Conservation (phyloP, 2,113 vertebrate genomes). For the Pimephales promelas region DNA sequence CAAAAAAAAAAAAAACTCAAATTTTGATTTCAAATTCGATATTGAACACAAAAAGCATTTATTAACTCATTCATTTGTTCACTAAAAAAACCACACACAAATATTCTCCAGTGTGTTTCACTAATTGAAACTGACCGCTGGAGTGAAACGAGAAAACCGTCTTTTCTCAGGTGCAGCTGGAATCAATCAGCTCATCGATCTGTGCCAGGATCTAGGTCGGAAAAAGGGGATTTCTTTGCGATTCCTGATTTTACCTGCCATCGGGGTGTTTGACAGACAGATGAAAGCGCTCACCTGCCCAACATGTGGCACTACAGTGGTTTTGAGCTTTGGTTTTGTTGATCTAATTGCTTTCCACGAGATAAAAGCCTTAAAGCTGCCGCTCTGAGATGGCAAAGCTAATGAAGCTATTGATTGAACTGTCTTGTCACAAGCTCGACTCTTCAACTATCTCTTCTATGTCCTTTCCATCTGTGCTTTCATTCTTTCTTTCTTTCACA, state of each 20-base stretch:
- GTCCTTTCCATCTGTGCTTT: background rate
- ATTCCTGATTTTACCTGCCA: conserved; percentile 8
- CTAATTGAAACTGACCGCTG: background rate
- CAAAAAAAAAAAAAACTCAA: background rate
- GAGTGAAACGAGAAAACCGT: background rate
- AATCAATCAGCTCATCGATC: conserved; percentile 17
- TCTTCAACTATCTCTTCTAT: conserved; percentile 23
- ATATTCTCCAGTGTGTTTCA: background rate
- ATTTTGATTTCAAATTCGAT: background rate
- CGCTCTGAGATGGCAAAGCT: background rate
- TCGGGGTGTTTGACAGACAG: background rate
- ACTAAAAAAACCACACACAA: background rate
- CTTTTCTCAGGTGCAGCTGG: conserved; percentile 4
- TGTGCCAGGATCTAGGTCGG: background rate
- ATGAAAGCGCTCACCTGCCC: background rate
- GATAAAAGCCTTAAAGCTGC: conserved; percentile 34
- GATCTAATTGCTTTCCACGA: conserved; percentile 44
- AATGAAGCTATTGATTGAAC: conserved; percentile 50
- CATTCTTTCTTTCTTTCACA: background rate
- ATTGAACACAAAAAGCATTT: background rate
- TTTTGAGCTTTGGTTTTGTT: background rate
- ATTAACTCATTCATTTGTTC: background rate
- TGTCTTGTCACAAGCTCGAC: conserved; percentile 1
- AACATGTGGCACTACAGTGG: background rate
- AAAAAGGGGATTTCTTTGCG: background rate